Evolutionary conservation across 2,888 invertebrate genomes (phyloP).

Genomic region (Coleophora flavipennella): DNA sequence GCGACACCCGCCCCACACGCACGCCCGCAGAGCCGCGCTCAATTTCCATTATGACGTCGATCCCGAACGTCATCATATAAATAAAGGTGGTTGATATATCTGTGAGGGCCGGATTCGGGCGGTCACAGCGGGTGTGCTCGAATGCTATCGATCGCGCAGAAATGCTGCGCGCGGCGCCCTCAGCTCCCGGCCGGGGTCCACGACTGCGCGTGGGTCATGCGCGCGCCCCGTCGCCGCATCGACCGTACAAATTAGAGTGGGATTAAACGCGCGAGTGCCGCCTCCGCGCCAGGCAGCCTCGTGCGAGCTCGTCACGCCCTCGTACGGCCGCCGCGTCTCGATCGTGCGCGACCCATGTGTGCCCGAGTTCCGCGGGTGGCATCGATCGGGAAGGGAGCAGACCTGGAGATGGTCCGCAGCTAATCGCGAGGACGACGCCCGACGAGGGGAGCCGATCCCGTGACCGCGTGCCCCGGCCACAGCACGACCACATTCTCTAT

Average conservation of each 20-base stretch:
- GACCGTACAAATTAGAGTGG: constrained; percentile 35
- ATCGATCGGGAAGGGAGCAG: constrained; percentile 31
- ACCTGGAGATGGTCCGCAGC: constrained; percentile 35
- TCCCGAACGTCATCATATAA: constrained; percentile 44
- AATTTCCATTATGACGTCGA: constrained; percentile 38
- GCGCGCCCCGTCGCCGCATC: constrained; percentile 50
- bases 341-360: constrained; percentile 37
- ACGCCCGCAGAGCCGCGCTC: background rate
- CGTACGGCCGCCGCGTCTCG: constrained; percentile 28
- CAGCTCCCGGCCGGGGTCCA: constrained; percentile 33
- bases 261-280: constrained; percentile 58
- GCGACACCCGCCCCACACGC: background rate
- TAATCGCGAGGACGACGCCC: constrained; percentile 29
- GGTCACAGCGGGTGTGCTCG: constrained; percentile 36
- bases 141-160: constrained; percentile 40
- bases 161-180: constrained; percentile 22
- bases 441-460: constrained; percentile 35
- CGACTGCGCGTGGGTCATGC: constrained; percentile 45
- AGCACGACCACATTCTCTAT: constrained; percentile 1
- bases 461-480: constrained; percentile 23
- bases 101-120: constrained; percentile 26
- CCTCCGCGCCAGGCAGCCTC: constrained; percentile 50
- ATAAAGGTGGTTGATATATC: constrained; percentile 32
- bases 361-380: constrained; percentile 25
- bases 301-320: constrained; percentile 40